phyloP scores from a whole-genome alignment of 2,797 vertebrate species.

The Psittacula derbiana region DNA sequence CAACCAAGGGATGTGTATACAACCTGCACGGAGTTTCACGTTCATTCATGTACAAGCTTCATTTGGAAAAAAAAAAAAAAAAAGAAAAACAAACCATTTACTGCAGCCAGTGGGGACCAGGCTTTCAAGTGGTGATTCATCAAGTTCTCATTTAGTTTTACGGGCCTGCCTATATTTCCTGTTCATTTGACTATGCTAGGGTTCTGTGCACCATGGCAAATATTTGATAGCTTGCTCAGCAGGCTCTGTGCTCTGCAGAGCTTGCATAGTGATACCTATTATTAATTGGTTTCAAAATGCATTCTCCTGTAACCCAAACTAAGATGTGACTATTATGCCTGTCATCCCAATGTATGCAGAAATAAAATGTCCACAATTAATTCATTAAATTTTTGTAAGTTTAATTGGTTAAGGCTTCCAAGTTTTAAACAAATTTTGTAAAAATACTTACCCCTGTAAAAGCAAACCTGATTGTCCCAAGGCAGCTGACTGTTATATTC shows the following conservation, averaged over 20 bases:
- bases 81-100: background rate
- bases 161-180: slow-evolving; percentile 56
- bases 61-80: background rate
- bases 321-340: slow-evolving; percentile 60
- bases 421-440: slow-evolving; percentile 55
- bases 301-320: slow-evolving; percentile 57
- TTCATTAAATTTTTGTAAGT: slow-evolving; percentile 54
- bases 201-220: slow-evolving; percentile 60
- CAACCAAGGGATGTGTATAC: background rate
- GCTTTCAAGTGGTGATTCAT: slow-evolving; percentile 69
- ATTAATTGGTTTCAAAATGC: slow-evolving; percentile 70
- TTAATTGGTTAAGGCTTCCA: slow-evolving; percentile 46
- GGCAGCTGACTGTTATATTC: background rate
- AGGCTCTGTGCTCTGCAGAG: slow-evolving; percentile 52
- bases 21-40: background rate
- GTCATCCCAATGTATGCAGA: slow-evolving; percentile 53
- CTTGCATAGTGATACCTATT: slow-evolving; percentile 49
- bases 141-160: slow-evolving; percentile 66
- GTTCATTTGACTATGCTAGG: slow-evolving; percentile 57
- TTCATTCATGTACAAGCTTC: background rate
- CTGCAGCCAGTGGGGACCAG: background rate
- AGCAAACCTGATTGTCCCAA: background rate
- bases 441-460: slow-evolving; percentile 41
- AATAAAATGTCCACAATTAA: slow-evolving; percentile 72
- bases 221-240: slow-evolving; percentile 67